A percentile compares a stretch with the other conserved stretches of the same genome.
phyloP scores from a whole-genome alignment of 2,888 invertebrate genomes.

The Drosophila barbarae region DNA sequence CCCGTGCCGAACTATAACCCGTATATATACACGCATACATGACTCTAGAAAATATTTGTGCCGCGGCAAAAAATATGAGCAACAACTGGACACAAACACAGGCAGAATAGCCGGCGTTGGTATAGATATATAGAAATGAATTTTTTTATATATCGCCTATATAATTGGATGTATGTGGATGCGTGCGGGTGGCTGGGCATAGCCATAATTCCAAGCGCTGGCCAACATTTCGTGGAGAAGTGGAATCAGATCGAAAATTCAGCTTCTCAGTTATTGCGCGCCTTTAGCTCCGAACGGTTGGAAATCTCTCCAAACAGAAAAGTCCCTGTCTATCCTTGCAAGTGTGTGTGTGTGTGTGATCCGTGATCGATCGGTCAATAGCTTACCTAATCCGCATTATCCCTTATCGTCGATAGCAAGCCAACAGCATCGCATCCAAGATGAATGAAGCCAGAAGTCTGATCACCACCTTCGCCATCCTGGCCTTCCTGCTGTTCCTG shows the following conservation, averaged over 20 bases:
- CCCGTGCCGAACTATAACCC: slow-evolving; percentile 16
- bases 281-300: slow-evolving; percentile 78
- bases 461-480: slow-evolving; percentile 86
- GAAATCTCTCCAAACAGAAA: slow-evolving; percentile 48
- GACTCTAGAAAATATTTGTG: slow-evolving; percentile 38
- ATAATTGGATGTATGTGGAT: slow-evolving; percentile 29
- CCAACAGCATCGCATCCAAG: slow-evolving; percentile 56
- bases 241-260: slow-evolving; percentile 50
- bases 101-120: slow-evolving; percentile 9
- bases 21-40: slow-evolving; percentile 24
- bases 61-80: slow-evolving; percentile 58
- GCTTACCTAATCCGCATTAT: slow-evolving; percentile 19
- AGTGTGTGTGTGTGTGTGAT: slow-evolving; percentile 52
- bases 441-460: slow-evolving; percentile 84
- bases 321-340: slow-evolving; percentile 2
- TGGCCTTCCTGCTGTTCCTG: slow-evolving; percentile 84
- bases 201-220: slow-evolving; percentile 63
- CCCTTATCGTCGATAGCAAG: slow-evolving; percentile 37
- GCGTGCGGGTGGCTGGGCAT: slow-evolving; percentile 34
- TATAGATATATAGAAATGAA: slow-evolving; percentile 23
- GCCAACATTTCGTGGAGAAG: slow-evolving; percentile 73
- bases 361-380: slow-evolving; percentile 16
- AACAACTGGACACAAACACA: slow-evolving; percentile 67
- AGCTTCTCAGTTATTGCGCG: slow-evolving; percentile 77
- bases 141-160: slow-evolving; percentile 35